Evolutionary conservation across 2,888 invertebrate species (phyloP).

Genomic region (Peribatodes rhomboidaria): DNA sequence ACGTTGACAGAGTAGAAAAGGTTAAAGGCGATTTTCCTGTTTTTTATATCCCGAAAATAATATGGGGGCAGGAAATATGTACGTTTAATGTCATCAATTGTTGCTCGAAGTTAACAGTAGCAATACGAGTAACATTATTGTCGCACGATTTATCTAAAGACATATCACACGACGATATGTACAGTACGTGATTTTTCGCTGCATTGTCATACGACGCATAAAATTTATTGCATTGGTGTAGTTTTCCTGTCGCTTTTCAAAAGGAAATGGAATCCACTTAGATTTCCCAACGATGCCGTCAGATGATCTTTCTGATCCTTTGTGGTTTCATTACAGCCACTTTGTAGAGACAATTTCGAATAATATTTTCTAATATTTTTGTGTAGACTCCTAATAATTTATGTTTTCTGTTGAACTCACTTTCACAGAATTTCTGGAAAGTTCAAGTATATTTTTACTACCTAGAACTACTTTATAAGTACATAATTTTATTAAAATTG

Average conservation of each 20-base stretch:
- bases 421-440: too few relatives aligned
- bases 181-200: neutral
- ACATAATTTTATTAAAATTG: too few relatives aligned
- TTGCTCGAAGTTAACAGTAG: too few relatives aligned
- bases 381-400: neutral
- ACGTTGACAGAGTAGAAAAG: too few relatives aligned
- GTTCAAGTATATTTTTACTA: too few relatives aligned
- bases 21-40: too few relatives aligned
- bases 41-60: too few relatives aligned
- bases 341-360: neutral
- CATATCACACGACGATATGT: neutral
- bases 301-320: slow-evolving; percentile 7
- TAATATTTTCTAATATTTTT: too few relatives aligned
- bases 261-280: slow-evolving; percentile 26
- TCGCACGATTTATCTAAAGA: neutral
- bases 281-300: slow-evolving; percentile 11
- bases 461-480: too few relatives aligned
- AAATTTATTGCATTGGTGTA: slow-evolving; percentile 17
- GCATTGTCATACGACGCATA: slow-evolving; percentile 2
- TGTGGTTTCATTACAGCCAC: slow-evolving; percentile 3
- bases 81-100: too few relatives aligned
- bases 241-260: slow-evolving; percentile 18
- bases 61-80: too few relatives aligned
- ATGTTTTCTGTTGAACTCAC: neutral
- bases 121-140: neutral